A percentile compares a stretch with the other conserved stretches of the same genome.
Conservation (phyloP, 2,113 vertebrate genomes). For the Lasiurus borealis region DNA sequence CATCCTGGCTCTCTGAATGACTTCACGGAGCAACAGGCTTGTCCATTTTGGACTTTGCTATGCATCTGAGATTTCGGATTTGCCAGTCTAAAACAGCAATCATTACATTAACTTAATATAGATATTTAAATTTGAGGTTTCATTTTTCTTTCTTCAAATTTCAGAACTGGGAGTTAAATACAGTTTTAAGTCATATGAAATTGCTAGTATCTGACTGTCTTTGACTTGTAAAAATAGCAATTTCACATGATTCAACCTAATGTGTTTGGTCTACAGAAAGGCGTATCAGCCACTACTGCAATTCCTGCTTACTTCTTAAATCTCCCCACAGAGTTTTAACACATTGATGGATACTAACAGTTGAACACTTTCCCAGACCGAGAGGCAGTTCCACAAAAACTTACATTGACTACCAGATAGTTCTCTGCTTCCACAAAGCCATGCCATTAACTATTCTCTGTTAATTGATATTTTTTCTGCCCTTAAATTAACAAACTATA, state of each 20-base stretch:
- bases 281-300: not conserved
- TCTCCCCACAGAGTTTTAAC: not conserved
- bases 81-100: not conserved
- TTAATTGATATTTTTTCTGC: not conserved
- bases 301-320: not conserved
- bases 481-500: constrained; percentile 48
- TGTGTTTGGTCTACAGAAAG: not conserved
- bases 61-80: not conserved
- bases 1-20: not conserved
- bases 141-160: constrained; percentile 28
- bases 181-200: not conserved
- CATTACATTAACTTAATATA: not conserved
- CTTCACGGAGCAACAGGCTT: not conserved
- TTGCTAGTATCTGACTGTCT: not conserved
- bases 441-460: constrained; percentile 1
- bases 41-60: not conserved
- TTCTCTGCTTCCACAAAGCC: constrained; percentile 25
- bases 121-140: constrained; percentile 23
- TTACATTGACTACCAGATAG: not conserved
- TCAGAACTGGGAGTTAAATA: constrained; percentile 32
- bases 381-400: not conserved
- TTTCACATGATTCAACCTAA: not conserved
- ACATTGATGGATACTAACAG: not conserved
- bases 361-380: not conserved
- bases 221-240: not conserved